Evolutionary conservation across 2,888 invertebrate genomes (phyloP).

Genomic region (Linnaemya tessellans): DNA sequence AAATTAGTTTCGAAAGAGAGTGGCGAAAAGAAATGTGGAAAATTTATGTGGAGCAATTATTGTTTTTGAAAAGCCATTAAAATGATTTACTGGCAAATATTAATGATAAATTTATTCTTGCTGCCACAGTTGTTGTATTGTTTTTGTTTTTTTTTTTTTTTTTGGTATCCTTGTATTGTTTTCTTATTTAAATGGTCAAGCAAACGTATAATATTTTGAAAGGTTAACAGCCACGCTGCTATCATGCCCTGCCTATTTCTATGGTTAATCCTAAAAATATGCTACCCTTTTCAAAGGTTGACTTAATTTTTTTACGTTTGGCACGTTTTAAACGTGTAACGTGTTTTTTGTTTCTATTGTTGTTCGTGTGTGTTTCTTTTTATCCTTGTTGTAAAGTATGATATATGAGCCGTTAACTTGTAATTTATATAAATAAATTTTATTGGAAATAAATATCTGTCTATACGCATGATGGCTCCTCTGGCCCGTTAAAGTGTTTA

Average conservation of each 20-base stretch:
- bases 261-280: slow-evolving; percentile 32
- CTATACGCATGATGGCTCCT: slow-evolving; percentile 17
- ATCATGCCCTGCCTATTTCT: slow-evolving; percentile 3
- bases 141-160: neutral
- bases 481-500: neutral
- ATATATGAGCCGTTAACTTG: slow-evolving; percentile 54
- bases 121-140: no score
- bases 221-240: neutral
- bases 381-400: slow-evolving; percentile 28
- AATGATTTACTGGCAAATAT: slow-evolving; percentile 76
- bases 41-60: slow-evolving; percentile 80
- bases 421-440: slow-evolving; percentile 61
- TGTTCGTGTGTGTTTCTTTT: neutral
- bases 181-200: slow-evolving; percentile 24
- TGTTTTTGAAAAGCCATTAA: slow-evolving; percentile 78
- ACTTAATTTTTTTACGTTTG: slow-evolving; percentile 15
- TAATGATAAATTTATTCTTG: slow-evolving; percentile 48
- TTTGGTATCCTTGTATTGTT: slow-evolving; percentile 3
- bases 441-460: slow-evolving; percentile 40
- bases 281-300: slow-evolving; percentile 27
- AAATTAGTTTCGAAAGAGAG: slow-evolving; percentile 20
- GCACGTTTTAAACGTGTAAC: slow-evolving; percentile 12
- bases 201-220: neutral
- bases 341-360: neutral
- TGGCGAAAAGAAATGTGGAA: neutral